Evolutionary conservation across 2,113 vertebrate species (phyloP), one percentile per base, ranked within the genome.

Genomic region (Gorsachius goisagi): DNA sequence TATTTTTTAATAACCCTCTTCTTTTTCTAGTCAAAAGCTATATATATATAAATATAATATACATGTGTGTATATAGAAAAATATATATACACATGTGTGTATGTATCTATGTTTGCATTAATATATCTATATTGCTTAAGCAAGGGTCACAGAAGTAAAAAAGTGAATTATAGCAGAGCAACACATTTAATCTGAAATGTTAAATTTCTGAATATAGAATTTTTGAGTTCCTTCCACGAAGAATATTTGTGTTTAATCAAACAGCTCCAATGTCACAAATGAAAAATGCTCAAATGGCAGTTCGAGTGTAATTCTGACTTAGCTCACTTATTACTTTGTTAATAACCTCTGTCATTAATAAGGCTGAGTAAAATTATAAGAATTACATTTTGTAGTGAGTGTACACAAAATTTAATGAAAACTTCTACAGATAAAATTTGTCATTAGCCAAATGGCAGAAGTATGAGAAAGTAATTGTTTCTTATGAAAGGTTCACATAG

Each of bases 1-100:
- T 67, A 35, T 39, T 81, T 72, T 82, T 74, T 9, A n/a, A 62
- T 32, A n/a, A 33, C 3, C 2, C 5, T 74, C 5, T 74, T 17
- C 2, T 55, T 90, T 88, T 79, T 75, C 39, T 79, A 59, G 20
- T 67, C 10, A 47, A 76, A 85, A 66, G 4, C 6, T 15, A 11
- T 53, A 5, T n/a, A 33, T 26, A 35, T 6, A 44, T 15, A 44
- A 44, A 44, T 44, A 44, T 5, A 4, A 3, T 41, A 41, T 41
- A 41, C 39, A 41, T 41, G 39, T 41, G 39, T 41, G 9, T 6
- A 33, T 6, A n/a, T 18, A 35, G 13, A 28, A 44, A 45, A 17
- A 41, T 4, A 20, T 0, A 1, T 6, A 4, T 47, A 6, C 52
- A 13, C 6, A 6, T 45, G 11, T 60, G 35, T 49, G 6, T n/a